These are phyloP conservation scores for Cyprinella venusta DNA, from an alignment of 2,797 vertebrate genomes.

Conservation along the genomic window DNA sequence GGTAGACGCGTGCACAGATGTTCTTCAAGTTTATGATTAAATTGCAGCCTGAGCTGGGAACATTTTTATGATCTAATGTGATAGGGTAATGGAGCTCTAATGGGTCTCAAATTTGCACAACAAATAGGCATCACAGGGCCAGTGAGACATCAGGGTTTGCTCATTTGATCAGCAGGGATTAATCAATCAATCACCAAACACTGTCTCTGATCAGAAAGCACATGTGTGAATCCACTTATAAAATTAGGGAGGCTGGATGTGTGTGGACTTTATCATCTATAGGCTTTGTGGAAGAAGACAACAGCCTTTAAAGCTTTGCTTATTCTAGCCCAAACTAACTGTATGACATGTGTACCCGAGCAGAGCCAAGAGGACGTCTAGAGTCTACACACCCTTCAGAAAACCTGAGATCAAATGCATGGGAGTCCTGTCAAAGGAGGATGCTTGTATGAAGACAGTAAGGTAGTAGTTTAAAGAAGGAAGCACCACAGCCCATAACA, in stretches of 20 bases:
- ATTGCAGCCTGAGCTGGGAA: constrained; percentile 10
- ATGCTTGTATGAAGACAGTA: background rate
- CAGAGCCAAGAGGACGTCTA: constrained; percentile 1
- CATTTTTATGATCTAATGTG: constrained; percentile 20
- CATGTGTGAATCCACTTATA: background rate
- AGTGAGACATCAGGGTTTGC: background rate
- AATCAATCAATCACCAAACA: background rate
- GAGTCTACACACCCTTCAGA: constrained; percentile 20
- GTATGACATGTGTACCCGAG: background rate
- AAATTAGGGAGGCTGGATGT: background rate
- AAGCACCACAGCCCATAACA: background rate
- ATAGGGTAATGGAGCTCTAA: constrained; percentile 30
- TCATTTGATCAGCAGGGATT: constrained; percentile 10
- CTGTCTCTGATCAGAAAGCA: background rate
- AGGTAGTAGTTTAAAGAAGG: constrained; percentile 35
- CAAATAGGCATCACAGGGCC: background rate
- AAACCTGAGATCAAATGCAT: constrained; percentile 39
- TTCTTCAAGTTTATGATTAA: constrained; percentile 35
- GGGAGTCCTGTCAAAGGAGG: constrained; percentile 22
- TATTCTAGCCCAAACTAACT: background rate
- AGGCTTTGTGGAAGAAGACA: constrained; percentile 2
- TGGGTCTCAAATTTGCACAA: constrained; percentile 25
- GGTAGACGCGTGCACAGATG: constrained; percentile 23
- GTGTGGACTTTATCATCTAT: background rate
- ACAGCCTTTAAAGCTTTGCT: background rate